Percentiles rank a stretch among this genome's conserved stretches.
Conservation (phyloP, 1,140 invertebrate genomes). For the Polyergus mexicanus region DNA sequence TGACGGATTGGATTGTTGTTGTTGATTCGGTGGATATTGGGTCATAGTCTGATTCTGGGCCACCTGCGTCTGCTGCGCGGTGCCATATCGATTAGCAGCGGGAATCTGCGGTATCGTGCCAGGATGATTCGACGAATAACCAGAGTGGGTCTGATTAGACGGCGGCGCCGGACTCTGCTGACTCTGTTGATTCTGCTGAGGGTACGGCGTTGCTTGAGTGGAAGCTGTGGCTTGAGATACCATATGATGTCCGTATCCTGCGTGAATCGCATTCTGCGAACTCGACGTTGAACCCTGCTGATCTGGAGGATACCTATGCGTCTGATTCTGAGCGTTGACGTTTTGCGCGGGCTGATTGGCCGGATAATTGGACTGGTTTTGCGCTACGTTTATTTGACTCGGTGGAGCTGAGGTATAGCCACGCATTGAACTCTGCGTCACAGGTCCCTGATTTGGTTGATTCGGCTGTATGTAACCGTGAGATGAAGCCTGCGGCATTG, state of each 20-base stretch:
- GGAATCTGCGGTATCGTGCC: slow-evolving; percentile 65
- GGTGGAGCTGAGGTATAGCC: slow-evolving; percentile 70
- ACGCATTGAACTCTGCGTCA: slow-evolving; percentile 72
- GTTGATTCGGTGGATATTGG: slow-evolving; percentile 73
- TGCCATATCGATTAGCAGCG: slow-evolving; percentile 70
- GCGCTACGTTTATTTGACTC: slow-evolving; percentile 66
- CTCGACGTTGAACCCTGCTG: slow-evolving; percentile 67
- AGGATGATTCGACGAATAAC: slow-evolving; percentile 69
- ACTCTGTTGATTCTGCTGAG: slow-evolving; percentile 65
- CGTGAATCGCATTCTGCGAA: slow-evolving; percentile 72
- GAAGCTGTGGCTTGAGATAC: slow-evolving; percentile 62
- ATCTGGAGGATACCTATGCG: slow-evolving; percentile 74
- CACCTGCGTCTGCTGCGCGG: slow-evolving; percentile 72
- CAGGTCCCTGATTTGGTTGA: slow-evolving; percentile 63
- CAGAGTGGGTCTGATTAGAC: slow-evolving; percentile 55
- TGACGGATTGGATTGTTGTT: slow-evolving; percentile 55
- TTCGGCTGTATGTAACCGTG: slow-evolving; percentile 70
- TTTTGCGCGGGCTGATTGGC: slow-evolving; percentile 65
- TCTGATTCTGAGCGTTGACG: slow-evolving; percentile 64
- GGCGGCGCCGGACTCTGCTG: slow-evolving; percentile 4
- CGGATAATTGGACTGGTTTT: slow-evolving; percentile 61
- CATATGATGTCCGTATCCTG: slow-evolving; percentile 73
- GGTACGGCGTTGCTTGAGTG: slow-evolving; percentile 70
- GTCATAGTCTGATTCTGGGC: slow-evolving; percentile 70
- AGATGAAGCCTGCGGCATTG: slow-evolving; percentile 66